Conservation (phyloP, 2,888 invertebrate species). For the Mimumesa dahlbomi region DNA sequence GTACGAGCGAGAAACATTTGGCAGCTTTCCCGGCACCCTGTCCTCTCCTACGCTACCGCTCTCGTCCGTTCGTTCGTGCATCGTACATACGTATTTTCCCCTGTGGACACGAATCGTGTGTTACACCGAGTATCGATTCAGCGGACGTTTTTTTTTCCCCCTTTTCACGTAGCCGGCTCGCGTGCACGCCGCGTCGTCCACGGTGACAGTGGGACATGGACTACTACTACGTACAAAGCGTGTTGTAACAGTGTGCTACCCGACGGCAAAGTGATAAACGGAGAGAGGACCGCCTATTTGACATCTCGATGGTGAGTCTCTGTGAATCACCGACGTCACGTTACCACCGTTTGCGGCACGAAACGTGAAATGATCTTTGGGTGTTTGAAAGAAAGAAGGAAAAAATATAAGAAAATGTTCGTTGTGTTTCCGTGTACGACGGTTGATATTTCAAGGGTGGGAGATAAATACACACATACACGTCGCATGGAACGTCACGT, state of each 20-base stretch:
- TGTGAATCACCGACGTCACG: conserved; percentile 34
- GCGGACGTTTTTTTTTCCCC: too few relatives aligned
- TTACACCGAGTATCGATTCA: conserved; percentile 50
- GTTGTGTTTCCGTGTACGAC: too few relatives aligned
- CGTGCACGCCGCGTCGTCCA: conserved; percentile 16
- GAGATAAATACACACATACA: too few relatives aligned
- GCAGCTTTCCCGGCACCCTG: background rate
- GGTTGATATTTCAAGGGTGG: too few relatives aligned
- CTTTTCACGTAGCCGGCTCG: conserved; percentile 18
- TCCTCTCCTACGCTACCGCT: background rate
- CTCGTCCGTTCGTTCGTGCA: background rate
- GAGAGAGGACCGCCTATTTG: conserved; percentile 34
- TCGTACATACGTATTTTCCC: too few relatives aligned
- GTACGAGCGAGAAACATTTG: conserved; percentile 13
- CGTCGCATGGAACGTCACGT: too few relatives aligned
- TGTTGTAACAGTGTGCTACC: conserved; percentile 11
- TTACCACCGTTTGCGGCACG: too few relatives aligned
- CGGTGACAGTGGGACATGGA: conserved; percentile 23
- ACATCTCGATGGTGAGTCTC: conserved; percentile 55
- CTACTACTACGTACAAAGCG: conserved; percentile 11
- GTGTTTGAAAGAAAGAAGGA: too few relatives aligned
- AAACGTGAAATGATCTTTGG: too few relatives aligned
- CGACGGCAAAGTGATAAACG: conserved; percentile 16
- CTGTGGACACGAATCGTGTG: background rate
- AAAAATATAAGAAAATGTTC: too few relatives aligned